Evolutionary conservation across 2,113 vertebrate genomes (phyloP).

Genomic region (Catagonus wagneri): DNA sequence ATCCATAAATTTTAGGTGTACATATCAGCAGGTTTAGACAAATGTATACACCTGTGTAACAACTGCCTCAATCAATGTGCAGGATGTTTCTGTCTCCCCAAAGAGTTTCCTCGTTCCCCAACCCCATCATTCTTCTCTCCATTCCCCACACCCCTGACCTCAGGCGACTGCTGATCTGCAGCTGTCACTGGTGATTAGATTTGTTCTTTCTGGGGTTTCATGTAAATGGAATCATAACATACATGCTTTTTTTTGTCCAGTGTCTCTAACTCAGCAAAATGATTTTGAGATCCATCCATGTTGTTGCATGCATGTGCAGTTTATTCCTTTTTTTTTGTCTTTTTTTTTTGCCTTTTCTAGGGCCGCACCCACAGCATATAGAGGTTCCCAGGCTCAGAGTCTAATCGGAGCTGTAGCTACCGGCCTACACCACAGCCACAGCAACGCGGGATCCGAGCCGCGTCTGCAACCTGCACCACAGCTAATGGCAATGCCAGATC

Average conservation of each 20-base stretch:
- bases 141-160: neutral
- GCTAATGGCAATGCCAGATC: too few species aligned
- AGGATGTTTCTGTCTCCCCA: neutral
- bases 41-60: neutral
- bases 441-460: too few species aligned
- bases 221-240: neutral
- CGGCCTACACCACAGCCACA: too few species aligned
- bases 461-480: too few species aligned
- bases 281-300: neutral
- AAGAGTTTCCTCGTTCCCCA: neutral
- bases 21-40: neutral
- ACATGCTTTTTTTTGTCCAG: neutral
- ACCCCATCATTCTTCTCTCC: neutral
- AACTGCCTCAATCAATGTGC: neutral
- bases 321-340: constrained; percentile 41
- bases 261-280: neutral
- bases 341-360: too few species aligned
- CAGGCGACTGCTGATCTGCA: neutral
- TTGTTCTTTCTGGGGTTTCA: neutral
- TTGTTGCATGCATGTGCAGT: neutral
- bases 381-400: too few species aligned
- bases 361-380: too few species aligned
- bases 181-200: neutral
- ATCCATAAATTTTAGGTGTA: neutral
- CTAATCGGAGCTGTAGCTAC: too few species aligned